Percentiles rank a stretch among this genome's conserved stretches.
phyloP scores from a whole-genome alignment of 2,888 invertebrate genomes.

The Sepiola atlantica region DNA sequence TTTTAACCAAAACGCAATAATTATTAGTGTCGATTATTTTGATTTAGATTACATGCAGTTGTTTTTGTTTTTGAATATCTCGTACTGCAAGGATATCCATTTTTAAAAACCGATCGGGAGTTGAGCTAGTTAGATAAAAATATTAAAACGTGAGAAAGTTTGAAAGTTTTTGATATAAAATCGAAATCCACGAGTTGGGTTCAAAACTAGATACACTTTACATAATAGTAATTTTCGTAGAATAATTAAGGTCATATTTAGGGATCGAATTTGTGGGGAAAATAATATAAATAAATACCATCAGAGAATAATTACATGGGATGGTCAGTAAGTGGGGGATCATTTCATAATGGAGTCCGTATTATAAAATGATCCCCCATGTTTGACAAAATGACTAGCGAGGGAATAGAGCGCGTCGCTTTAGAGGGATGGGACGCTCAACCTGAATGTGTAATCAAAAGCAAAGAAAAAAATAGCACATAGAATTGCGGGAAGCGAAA shows the following conservation, averaged over 20 bases:
- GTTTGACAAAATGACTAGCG: neutral
- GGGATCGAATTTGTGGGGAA: neutral
- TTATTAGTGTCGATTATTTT: too few species aligned
- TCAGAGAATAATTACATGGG: neutral
- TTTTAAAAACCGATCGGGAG: neutral
- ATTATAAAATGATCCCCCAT: conserved; percentile 40
- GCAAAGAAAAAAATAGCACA: neutral
- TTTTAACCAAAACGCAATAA: neutral
- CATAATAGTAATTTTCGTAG: neutral
- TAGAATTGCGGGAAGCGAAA: neutral
- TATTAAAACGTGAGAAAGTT: neutral
- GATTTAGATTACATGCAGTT: too few species aligned
- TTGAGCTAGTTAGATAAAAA: neutral
- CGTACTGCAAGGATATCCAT: too few species aligned
- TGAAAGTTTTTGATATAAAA: neutral
- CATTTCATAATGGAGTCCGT: neutral
- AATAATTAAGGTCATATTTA: neutral
- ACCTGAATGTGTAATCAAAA: neutral
- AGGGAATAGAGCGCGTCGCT: neutral
- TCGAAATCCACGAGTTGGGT: neutral
- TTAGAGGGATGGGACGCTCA: neutral
- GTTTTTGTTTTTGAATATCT: too few species aligned
- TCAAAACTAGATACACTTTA: neutral
- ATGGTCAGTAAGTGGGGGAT: conserved; percentile 38
- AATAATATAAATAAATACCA: neutral